phyloP scores from a whole-genome alignment of 2,888 invertebrate species.

The Peribatodes rhomboidaria region DNA sequence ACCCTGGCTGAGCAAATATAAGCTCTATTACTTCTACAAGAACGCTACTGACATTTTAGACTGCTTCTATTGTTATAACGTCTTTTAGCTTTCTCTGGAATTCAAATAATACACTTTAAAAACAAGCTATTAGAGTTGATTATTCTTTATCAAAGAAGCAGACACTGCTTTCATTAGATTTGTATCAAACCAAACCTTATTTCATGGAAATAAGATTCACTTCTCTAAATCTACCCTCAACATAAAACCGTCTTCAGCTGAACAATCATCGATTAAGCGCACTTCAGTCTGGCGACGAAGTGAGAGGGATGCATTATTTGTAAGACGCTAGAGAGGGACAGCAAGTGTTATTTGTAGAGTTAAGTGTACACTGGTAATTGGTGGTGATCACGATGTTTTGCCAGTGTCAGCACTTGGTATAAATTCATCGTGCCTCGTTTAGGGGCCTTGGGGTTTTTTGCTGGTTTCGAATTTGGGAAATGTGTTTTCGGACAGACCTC shows the following conservation, averaged over 20 bases:
- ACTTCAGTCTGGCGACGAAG: slow-evolving; percentile 63
- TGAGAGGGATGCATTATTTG: slow-evolving; percentile 46
- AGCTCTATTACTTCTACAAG: slow-evolving; percentile 71
- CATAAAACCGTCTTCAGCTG: slow-evolving; percentile 45
- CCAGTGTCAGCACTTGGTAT: slow-evolving; percentile 78
- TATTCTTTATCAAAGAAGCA: slow-evolving; percentile 1
- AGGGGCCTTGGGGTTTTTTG: slow-evolving; percentile 5
- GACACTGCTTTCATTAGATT: slow-evolving; percentile 1
- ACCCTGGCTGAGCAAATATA: slow-evolving; percentile 71
- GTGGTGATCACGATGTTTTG: slow-evolving; percentile 84
- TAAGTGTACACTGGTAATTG: slow-evolving; percentile 80
- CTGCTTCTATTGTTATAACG: slow-evolving; percentile 13
- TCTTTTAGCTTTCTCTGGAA: not conserved
- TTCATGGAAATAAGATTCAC: not conserved
- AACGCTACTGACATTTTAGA: slow-evolving; percentile 69
- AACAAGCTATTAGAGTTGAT: not conserved
- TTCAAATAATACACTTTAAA: slow-evolving; percentile 35
- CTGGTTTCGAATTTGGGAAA: not conserved
- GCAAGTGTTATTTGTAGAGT: slow-evolving; percentile 67
- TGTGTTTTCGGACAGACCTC: not conserved
- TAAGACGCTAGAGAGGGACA: slow-evolving; percentile 49
- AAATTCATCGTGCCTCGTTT: slow-evolving; percentile 78
- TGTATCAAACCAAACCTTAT: slow-evolving; percentile 41
- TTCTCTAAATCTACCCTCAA: not conserved
- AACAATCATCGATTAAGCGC: slow-evolving; percentile 66